Conservation (phyloP, 2,888 invertebrate genomes). For the Hylaea fasciaria region DNA sequence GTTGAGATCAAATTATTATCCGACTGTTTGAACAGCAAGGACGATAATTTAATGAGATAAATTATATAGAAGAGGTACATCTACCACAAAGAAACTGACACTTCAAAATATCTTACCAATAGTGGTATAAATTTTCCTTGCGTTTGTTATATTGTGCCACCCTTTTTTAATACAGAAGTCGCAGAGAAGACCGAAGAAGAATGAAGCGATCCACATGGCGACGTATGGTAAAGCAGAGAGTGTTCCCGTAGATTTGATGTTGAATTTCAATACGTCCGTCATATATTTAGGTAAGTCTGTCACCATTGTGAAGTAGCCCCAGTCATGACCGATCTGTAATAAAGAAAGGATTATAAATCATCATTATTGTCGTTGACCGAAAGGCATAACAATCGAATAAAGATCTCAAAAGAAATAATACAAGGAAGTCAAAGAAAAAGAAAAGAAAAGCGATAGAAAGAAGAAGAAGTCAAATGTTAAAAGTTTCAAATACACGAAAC, state of each 20-base stretch:
- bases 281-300: slow-evolving; percentile 89
- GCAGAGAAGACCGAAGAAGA: slow-evolving; percentile 87
- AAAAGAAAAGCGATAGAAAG: too few species aligned
- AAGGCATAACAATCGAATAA: not conserved
- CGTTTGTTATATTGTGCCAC: slow-evolving; percentile 82
- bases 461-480: too few species aligned
- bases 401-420: too few species aligned
- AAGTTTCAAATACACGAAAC: too few species aligned
- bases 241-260: slow-evolving; percentile 86
- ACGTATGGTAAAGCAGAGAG: slow-evolving; percentile 87
- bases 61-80: too few species aligned
- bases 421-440: too few species aligned
- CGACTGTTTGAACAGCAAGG: too few species aligned
- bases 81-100: not conserved
- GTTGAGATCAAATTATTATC: too few species aligned
- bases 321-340: slow-evolving; percentile 87
- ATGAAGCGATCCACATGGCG: slow-evolving; percentile 87
- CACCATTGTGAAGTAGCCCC: slow-evolving; percentile 89
- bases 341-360: slow-evolving; percentile 19
- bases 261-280: slow-evolving; percentile 87
- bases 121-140: slow-evolving; percentile 88
- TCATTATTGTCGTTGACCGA: not conserved
- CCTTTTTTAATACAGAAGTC: slow-evolving; percentile 87
- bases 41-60: too few species aligned
- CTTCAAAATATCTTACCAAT: slow-evolving; percentile 80